phyloP scores from a whole-genome alignment of 2,888 invertebrate species.

The Lacanobia oleracea region DNA sequence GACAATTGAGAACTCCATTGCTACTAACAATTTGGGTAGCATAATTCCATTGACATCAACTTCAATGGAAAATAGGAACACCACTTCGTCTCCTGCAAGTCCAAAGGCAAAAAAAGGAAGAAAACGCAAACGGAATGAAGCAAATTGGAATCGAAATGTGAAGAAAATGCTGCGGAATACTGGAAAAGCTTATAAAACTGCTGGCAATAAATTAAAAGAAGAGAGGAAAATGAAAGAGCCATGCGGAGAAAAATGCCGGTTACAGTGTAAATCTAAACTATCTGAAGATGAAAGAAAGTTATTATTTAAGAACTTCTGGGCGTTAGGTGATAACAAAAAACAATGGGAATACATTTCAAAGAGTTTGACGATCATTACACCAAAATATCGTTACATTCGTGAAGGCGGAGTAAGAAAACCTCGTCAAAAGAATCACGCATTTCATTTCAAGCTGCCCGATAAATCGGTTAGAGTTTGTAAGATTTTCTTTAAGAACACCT shows the following conservation, averaged over 20 bases:
- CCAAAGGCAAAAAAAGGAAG: no score
- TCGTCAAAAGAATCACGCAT: constrained; percentile 17
- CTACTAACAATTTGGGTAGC: no score
- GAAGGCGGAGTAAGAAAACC: constrained; percentile 41
- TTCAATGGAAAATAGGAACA: no score
- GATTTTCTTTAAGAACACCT: constrained; percentile 51
- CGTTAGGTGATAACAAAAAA: constrained; percentile 22
- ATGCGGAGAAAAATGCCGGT: constrained; percentile 3
- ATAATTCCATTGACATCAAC: no score
- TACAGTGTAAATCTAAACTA: constrained; percentile 9
- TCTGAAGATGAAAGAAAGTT: constrained; percentile 10
- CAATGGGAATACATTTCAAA: constrained; percentile 34
- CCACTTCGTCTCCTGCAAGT: no score
- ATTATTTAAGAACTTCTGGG: constrained; percentile 12
- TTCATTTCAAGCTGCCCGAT: constrained; percentile 13
- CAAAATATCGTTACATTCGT: constrained; percentile 30
- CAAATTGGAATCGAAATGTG: no score
- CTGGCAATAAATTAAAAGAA: constrained; percentile 2
- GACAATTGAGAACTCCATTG: no score
- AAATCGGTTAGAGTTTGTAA: constrained; percentile 49
- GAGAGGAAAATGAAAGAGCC: constrained; percentile 8
- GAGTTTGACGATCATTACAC: constrained; percentile 27
- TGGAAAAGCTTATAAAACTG: no score
- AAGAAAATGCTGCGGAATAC: no score
- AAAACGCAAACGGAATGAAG: no score